Evolutionary conservation across 2,888 invertebrate species (phyloP).

Genomic region (Heliothis peltigera): DNA sequence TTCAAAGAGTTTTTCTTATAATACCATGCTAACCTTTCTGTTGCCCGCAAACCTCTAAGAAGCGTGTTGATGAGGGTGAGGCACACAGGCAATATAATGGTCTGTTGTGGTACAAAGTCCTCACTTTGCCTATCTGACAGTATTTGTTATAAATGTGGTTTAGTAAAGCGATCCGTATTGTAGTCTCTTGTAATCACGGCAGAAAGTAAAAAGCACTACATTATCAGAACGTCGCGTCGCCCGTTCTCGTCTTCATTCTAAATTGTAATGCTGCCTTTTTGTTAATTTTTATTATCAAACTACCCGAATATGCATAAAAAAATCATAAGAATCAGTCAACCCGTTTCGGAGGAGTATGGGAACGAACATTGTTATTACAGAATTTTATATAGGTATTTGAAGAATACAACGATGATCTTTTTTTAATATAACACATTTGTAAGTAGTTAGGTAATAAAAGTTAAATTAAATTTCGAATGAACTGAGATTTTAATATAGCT

Average conservation of each 20-base stretch:
- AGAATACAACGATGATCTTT: no score
- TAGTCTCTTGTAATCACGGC: background rate
- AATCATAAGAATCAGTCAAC: no score
- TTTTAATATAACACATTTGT: background rate
- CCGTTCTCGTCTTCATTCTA: no score
- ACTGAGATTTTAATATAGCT: background rate
- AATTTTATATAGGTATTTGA: no score
- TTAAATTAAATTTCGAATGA: background rate
- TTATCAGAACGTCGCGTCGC: no score
- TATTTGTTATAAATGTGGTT: background rate
- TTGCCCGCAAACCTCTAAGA: background rate
- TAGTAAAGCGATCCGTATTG: background rate
- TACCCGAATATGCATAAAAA: no score
- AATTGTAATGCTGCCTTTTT: no score
- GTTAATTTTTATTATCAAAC: no score
- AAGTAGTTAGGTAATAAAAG: background rate
- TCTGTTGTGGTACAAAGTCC: background rate
- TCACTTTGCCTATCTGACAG: background rate
- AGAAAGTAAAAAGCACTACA: background rate
- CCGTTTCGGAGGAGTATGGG: no score
- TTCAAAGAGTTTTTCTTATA: conserved; percentile 7
- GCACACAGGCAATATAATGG: conserved; percentile 3
- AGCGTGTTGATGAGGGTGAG: conserved; percentile 7
- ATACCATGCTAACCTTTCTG: conserved; percentile 7
- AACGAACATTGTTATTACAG: no score